Evolutionary conservation across 2,113 vertebrate genomes (phyloP), one percentile per base, ranked within the genome.

Genomic region (Rhinoptilus africanus): DNA sequence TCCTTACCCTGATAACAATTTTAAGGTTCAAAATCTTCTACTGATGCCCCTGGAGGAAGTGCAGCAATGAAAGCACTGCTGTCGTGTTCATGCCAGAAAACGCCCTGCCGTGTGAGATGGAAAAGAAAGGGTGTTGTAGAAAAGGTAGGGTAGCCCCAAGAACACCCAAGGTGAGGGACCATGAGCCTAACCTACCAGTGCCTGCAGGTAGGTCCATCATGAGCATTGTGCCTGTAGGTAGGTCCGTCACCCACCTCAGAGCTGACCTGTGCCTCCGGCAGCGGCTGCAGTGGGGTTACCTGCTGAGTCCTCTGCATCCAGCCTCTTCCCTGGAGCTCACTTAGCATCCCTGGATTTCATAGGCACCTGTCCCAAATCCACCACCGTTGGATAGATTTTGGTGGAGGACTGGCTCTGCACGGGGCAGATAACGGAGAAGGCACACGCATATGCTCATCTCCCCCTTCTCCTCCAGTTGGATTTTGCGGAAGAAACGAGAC

Each of bases 221-320:
- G 24, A 67, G 19, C 18, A 2, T 10, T 66, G 39, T 14, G 43
- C 48, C 60, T 59, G 27, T 17, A 73, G 35, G 39, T 21, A 66
- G 14, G 34, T 56, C 43, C 7, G 0, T 24, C 1, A 0, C 32
- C 50, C 9, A 8, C 47, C 57, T 63, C 3, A 3, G 41, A 37
- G 12, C 13, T 3, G 57, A 51, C 37, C 32, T 35, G 57, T 67
- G 62, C 34, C 51, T 67, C 69, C 1, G 0, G 51, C 53, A 72
- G 34, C 2, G 2, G 35, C 23, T 47, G 41, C 57, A 41, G 24
- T 4, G 32, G 26, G 19, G 19, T 56, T 13, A 68, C 47, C 34
- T 57, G 23, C 45, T 2, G 3, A 63, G 41, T 19, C 4, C 27
- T 11, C 39, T 16, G 9, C 12, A 19, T 20, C 74, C 54, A 69